These are phyloP conservation scores for Oxycera nigricornis DNA, from an alignment of 2,888 invertebrate genomes.

Conservation along the genomic window DNA sequence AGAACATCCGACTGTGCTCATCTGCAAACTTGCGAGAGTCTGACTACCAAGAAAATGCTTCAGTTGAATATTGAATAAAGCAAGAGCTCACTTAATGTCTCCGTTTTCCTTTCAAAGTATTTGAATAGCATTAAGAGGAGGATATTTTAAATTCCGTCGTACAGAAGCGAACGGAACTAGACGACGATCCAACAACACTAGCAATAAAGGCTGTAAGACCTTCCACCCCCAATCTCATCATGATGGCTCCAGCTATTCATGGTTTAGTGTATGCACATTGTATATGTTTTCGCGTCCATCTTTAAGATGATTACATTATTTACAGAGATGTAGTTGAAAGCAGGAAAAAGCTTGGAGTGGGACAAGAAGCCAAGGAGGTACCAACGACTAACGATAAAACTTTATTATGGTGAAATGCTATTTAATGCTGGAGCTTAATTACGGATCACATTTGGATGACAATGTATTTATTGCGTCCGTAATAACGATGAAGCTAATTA, in stretches of 20 bases:
- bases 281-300: background rate
- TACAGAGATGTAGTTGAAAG: background rate
- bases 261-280: background rate
- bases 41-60: background rate
- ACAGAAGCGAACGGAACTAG: background rate
- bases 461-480: no score
- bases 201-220: background rate
- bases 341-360: no score
- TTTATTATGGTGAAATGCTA: no score
- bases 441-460: no score
- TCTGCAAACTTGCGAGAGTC: background rate
- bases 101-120: slow-evolving; percentile 9
- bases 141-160: slow-evolving; percentile 11
- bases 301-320: slow-evolving; percentile 12
- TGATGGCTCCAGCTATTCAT: background rate
- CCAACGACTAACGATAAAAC: no score
- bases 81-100: slow-evolving; percentile 7
- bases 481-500: no score
- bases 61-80: slow-evolving; percentile 9
- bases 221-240: background rate
- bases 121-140: background rate
- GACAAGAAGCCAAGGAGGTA: no score
- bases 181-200: background rate
- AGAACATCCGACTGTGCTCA: background rate
- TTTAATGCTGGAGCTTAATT: no score